Percentiles rank a stretch among this genome's conserved stretches.
Conservation (phyloP, 2,888 invertebrate species). For the Pollenia labialis region DNA sequence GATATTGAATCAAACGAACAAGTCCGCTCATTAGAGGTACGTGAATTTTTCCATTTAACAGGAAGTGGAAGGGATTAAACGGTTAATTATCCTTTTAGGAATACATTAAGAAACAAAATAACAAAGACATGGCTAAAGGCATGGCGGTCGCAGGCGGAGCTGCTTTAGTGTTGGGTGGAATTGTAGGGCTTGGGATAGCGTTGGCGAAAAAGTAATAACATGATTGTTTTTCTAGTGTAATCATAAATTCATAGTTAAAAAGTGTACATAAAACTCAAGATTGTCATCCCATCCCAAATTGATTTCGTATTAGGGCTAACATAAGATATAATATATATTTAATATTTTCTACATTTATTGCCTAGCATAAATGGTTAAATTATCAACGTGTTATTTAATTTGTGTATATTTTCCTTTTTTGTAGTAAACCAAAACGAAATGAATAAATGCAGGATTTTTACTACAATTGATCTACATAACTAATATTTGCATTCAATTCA, state of each 20-base stretch:
- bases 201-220: conserved; percentile 86
- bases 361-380: conserved; percentile 1
- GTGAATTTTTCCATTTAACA: conserved; percentile 36
- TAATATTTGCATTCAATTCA: conserved; percentile 23
- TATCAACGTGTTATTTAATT: conserved; percentile 16
- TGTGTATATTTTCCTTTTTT: conserved; percentile 68
- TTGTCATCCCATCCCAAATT: conserved; percentile 3
- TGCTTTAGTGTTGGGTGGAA: conserved; percentile 92
- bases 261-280: conserved; percentile 27
- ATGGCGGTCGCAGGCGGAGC: conserved; percentile 95
- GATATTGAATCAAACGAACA: conserved; percentile 95
- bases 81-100: conserved; percentile 84
- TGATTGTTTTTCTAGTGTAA: conserved; percentile 12
- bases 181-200: conserved; percentile 93
- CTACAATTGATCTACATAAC: conserved; percentile 26
- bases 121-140: conserved; percentile 94
- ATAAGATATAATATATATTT: neutral
- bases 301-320: neutral
- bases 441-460: conserved; percentile 76
- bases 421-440: conserved; percentile 81
- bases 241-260: conserved; percentile 32
- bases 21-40: conserved; percentile 90
- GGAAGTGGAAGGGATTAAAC: too few species aligned
- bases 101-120: conserved; percentile 94
- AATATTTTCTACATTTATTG: neutral